phyloP scores from a whole-genome alignment of 2,113 vertebrate genomes.

The Neolamprologus longior region DNA sequence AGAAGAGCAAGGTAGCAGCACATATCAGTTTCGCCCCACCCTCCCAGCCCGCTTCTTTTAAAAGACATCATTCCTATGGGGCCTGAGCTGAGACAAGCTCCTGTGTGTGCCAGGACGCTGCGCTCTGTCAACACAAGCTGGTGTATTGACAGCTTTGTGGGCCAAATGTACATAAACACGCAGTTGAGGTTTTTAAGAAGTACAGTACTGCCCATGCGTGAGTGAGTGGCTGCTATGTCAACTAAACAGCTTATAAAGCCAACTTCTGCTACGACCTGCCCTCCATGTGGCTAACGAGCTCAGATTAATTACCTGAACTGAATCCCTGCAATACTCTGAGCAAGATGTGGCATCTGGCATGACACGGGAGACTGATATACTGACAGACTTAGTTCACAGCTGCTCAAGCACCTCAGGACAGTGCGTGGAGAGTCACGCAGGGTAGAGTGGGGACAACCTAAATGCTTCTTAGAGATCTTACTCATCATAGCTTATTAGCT shows the following conservation, averaged over 20 bases:
- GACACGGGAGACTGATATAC: slow-evolving; percentile 31
- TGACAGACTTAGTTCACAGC: slow-evolving; percentile 40
- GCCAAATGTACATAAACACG: not conserved
- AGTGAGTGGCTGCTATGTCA: not conserved
- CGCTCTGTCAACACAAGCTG: slow-evolving; percentile 23
- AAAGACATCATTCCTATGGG: slow-evolving; percentile 17
- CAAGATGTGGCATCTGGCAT: slow-evolving; percentile 41
- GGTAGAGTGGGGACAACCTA: not conserved
- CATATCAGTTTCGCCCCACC: slow-evolving; percentile 38
- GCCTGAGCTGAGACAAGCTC: slow-evolving; percentile 18
- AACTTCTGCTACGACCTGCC: not conserved
- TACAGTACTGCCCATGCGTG: not conserved
- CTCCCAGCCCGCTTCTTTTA: not conserved
- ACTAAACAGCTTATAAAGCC: not conserved
- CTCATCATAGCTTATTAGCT: not conserved
- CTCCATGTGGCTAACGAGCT: slow-evolving; percentile 60
- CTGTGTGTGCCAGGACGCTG: not conserved
- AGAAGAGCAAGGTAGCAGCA: slow-evolving; percentile 18
- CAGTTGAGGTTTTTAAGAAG: not conserved
- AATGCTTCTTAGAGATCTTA: slow-evolving; percentile 4
- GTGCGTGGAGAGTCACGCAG: not conserved
- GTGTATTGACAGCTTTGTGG: not conserved
- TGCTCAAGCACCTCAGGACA: slow-evolving; percentile 33
- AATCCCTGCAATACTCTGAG: slow-evolving; percentile 32
- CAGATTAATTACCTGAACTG: slow-evolving; percentile 59